Evolutionary conservation across 2,113 vertebrate species (phyloP).

Genomic region (Myrmophylax atrothorax): DNA sequence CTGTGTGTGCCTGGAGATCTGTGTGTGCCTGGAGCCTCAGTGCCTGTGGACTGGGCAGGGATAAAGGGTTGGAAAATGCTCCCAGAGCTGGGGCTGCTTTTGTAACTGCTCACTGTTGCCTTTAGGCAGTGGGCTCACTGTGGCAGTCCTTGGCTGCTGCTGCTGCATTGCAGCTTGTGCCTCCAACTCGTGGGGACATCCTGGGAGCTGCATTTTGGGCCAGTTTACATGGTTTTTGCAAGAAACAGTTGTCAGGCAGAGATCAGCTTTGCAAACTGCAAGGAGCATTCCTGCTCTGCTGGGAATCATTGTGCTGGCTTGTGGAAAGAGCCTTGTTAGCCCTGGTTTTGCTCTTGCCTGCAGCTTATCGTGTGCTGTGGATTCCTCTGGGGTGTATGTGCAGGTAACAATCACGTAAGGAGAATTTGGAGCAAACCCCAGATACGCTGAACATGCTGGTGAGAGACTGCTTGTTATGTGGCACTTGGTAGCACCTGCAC

Average conservation of each 20-base stretch:
- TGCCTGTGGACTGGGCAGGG: constrained; percentile 25
- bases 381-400: not conserved
- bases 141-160: not conserved
- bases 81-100: not conserved
- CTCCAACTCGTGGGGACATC: not conserved
- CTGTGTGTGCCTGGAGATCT: too few relatives aligned
- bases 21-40: constrained; percentile 80
- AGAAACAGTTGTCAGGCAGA: not conserved
- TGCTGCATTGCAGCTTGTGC: not conserved
- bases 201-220: not conserved
- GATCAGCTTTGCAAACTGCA: not conserved
- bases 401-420: accelerated
- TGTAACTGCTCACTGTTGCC: not conserved
- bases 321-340: not conserved
- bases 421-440: not conserved
- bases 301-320: not conserved
- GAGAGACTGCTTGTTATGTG: not conserved
- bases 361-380: not conserved
- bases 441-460: accelerated
- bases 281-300: not conserved
- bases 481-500: not conserved
- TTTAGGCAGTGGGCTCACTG: not conserved
- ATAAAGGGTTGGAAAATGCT: not conserved
- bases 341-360: not conserved
- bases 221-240: not conserved